phyloP scores from a whole-genome alignment of 2,888 invertebrate genomes.

The Ephialtes manifestator region DNA sequence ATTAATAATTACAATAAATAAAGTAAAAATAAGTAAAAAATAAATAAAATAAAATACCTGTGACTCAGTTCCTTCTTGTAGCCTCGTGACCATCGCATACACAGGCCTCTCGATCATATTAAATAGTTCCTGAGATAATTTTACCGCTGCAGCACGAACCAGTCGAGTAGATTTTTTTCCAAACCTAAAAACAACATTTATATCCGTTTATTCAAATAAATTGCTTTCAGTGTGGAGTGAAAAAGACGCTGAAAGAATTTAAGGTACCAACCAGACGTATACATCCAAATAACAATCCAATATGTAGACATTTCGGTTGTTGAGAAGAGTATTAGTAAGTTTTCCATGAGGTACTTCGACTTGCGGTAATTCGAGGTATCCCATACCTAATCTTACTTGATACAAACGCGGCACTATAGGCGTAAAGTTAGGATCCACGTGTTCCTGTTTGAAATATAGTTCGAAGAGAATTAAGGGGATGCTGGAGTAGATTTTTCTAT shows the following conservation, averaged over 20 bases:
- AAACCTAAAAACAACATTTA: conserved; percentile 89
- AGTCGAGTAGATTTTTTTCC: conserved; percentile 98
- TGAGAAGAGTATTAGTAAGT: conserved; percentile 92
- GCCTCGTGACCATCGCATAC: conserved; percentile 95
- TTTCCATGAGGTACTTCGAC: conserved; percentile 92
- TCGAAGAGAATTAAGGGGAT: neutral
- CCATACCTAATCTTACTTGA: conserved; percentile 99
- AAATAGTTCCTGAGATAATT: conserved; percentile 98
- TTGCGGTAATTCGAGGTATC: conserved; percentile 99
- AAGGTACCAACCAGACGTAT: conserved; percentile 93
- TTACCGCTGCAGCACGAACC: conserved; percentile 98
- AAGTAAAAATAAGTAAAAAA: neutral
- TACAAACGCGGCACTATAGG: conserved; percentile 93
- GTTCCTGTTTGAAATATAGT: conserved; percentile 87
- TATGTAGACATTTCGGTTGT: conserved; percentile 97
- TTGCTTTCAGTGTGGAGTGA: neutral
- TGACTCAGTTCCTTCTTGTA: conserved; percentile 96
- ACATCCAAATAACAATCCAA: conserved; percentile 97
- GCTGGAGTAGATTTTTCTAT: too few relatives aligned
- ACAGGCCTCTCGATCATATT: conserved; percentile 96
- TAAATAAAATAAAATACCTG: conserved; percentile 87
- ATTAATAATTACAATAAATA: neutral
- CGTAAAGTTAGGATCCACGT: conserved; percentile 90
- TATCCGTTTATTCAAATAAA: neutral
- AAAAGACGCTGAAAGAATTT: neutral